phyloP scores from a whole-genome alignment of 2,888 invertebrate genomes.

The Galerucella nymphaeae region DNA sequence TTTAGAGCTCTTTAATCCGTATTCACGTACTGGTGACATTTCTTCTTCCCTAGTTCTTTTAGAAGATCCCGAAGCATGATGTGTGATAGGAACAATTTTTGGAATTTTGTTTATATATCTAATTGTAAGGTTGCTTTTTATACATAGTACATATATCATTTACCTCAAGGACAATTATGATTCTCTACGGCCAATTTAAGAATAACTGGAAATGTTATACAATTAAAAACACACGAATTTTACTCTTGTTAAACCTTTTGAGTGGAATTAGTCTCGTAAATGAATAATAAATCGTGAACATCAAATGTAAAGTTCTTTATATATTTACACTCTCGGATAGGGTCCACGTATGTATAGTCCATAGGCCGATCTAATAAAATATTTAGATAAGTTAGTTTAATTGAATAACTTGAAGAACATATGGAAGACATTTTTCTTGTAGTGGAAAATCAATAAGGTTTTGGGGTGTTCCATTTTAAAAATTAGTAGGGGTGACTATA shows the following conservation, averaged over 20 bases:
- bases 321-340: slow-evolving; percentile 45
- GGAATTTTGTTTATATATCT: no score
- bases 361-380: not conserved
- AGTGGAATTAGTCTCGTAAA: slow-evolving; percentile 56
- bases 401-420: no score
- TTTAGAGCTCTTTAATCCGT: no score
- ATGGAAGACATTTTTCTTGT: no score
- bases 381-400: not conserved
- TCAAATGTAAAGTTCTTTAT: slow-evolving; percentile 58
- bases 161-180: slow-evolving; percentile 51
- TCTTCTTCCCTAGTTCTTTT: no score
- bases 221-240: slow-evolving; percentile 60
- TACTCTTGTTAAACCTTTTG: slow-evolving; percentile 55
- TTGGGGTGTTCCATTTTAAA: no score
- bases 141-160: slow-evolving; percentile 5
- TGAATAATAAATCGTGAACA: slow-evolving; percentile 60
- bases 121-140: no score
- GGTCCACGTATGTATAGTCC: slow-evolving; percentile 4
- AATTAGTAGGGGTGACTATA: no score
- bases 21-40: no score
- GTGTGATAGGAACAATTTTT: no score
- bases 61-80: no score
- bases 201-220: slow-evolving; percentile 59
- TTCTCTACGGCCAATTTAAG: slow-evolving; percentile 59
- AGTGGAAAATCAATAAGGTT: no score